phyloP scores from a whole-genome alignment of 2,113 vertebrate genomes.

The Corythornis madagascariensis region DNA sequence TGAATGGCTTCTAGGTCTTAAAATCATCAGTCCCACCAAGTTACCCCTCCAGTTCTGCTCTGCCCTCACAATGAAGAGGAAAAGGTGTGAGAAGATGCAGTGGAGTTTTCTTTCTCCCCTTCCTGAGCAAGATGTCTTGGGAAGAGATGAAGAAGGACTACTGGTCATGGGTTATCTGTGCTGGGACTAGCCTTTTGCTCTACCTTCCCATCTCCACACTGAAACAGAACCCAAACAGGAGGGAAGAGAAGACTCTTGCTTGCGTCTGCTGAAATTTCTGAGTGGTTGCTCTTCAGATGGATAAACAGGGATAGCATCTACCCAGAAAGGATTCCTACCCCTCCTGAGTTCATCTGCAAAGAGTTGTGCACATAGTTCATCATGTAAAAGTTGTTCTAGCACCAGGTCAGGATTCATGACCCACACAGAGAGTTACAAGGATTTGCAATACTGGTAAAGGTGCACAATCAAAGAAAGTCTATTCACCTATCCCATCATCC shows the following conservation, averaged over 20 bases:
- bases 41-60: background rate
- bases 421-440: accelerated
- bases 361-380: background rate
- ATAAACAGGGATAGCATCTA: background rate
- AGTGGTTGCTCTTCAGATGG: background rate
- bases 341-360: background rate
- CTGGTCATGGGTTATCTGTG: background rate
- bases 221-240: background rate
- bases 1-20: background rate
- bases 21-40: background rate
- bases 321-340: background rate
- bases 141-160: background rate
- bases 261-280: background rate
- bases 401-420: background rate
- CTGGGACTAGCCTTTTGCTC: background rate
- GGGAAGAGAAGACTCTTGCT: background rate
- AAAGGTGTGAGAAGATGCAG: background rate
- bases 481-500: background rate
- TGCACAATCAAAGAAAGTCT: background rate
- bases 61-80: background rate
- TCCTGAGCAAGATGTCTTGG: background rate
- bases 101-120: background rate
- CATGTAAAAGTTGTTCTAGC: background rate
- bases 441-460: background rate
- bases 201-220: background rate